phyloP scores from a whole-genome alignment of 2,797 vertebrate genomes.

The Euphonia xanthogaster region DNA sequence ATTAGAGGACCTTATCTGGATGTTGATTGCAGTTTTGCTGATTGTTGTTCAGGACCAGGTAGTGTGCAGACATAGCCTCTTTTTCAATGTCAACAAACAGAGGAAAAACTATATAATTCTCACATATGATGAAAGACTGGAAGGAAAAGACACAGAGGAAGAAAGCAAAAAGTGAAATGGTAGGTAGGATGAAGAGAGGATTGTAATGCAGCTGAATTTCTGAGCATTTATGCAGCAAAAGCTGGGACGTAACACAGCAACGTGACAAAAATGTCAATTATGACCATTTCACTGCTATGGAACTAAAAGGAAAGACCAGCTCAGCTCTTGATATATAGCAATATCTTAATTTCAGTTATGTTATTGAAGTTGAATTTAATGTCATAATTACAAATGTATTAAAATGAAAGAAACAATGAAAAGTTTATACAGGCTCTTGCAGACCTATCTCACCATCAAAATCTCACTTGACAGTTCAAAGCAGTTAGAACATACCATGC shows the following conservation, averaged over 20 bases:
- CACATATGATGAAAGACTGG: not conserved
- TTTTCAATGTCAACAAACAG: not conserved
- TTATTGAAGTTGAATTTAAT: not conserved
- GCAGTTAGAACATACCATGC: not conserved
- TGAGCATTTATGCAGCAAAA: conserved; percentile 29
- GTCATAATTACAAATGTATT: not conserved
- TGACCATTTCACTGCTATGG: not conserved
- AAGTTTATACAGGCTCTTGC: not conserved
- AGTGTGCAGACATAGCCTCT: not conserved
- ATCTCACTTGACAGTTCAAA: not conserved
- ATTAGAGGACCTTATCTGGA: not conserved
- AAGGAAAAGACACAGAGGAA: not conserved
- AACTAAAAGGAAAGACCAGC: not conserved
- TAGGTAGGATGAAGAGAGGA: not conserved
- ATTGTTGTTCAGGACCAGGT: not conserved
- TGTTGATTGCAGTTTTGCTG: not conserved
- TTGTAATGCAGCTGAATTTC: conserved; percentile 29
- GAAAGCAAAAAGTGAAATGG: not conserved
- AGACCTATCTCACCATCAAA: not conserved
- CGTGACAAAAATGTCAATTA: conserved; percentile 56
- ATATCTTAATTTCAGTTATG: not conserved
- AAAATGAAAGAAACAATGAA: not conserved
- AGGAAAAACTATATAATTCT: not conserved
- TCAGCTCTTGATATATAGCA: not conserved
- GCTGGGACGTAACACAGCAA: not conserved